Percentiles rank a stretch among this genome's conserved stretches.
Conservation (phyloP, 2,797 vertebrate genomes). For the Selene dorsalis region DNA sequence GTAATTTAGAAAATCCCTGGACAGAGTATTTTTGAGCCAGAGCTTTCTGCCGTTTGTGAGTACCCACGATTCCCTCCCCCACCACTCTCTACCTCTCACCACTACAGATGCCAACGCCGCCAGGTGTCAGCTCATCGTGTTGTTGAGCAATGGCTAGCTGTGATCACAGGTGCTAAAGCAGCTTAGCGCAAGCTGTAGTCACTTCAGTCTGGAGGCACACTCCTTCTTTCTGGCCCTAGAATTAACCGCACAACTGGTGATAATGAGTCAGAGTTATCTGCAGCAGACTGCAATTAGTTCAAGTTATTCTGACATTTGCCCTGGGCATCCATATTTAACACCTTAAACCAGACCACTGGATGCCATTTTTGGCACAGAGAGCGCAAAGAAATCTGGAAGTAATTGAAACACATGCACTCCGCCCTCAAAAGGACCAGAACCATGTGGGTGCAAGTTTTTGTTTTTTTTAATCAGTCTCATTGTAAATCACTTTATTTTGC, state of each 20-base stretch:
- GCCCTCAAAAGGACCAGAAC: background rate
- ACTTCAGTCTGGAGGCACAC: constrained; percentile 12
- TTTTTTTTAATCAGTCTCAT: background rate
- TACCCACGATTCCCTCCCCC: background rate
- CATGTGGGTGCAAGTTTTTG: background rate
- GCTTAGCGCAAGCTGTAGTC: constrained; percentile 42
- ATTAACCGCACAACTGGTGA: constrained; percentile 52
- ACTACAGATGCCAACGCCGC: constrained; percentile 39
- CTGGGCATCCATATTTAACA: constrained; percentile 53
- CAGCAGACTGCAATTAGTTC: constrained; percentile 52
- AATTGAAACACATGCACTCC: background rate
- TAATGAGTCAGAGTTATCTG: constrained; percentile 39
- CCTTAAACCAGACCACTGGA: constrained; percentile 29
- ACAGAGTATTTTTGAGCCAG: constrained; percentile 43
- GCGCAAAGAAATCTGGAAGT: constrained; percentile 13
- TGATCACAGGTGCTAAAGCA: constrained; percentile 66
- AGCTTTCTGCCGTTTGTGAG: constrained; percentile 29
- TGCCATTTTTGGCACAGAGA: constrained; percentile 37
- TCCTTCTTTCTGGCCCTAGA: constrained; percentile 33
- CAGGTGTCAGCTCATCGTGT: constrained; percentile 59
- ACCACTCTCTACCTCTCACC: background rate
- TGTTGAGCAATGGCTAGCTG: constrained; percentile 56
- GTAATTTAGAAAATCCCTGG: constrained; percentile 63
- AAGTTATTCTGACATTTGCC: constrained; percentile 53
- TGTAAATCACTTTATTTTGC: background rate